Evolutionary conservation across 2,888 invertebrate species (phyloP).

Genomic region (Baronia brevicornis): DNA sequence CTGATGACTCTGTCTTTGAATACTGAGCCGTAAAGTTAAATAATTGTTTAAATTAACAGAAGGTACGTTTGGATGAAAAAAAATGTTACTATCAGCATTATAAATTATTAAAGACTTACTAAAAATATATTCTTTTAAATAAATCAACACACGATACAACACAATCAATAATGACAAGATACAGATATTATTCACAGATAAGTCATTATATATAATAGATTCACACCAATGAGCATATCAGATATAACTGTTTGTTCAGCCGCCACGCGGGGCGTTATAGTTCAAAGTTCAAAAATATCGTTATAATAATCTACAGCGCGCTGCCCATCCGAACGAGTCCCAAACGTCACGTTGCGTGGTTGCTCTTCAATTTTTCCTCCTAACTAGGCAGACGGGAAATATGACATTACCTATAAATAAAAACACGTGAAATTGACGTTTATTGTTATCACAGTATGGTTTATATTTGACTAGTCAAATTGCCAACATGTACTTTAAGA

Average conservation of each 20-base stretch:
- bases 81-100: no score
- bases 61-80: no score
- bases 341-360: slow-evolving; percentile 26
- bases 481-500: slow-evolving; percentile 17
- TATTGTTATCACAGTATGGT: no score
- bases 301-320: slow-evolving; percentile 14
- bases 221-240: slow-evolving; percentile 6
- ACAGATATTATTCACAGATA: background rate
- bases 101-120: no score
- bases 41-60: no score
- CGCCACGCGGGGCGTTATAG: slow-evolving; percentile 14
- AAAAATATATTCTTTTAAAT: no score
- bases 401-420: slow-evolving; percentile 24
- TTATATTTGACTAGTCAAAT: no score
- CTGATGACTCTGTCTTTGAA: no score
- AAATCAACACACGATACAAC: no score
- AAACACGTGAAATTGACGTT: no score
- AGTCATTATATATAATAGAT: background rate
- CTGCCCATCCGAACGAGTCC: slow-evolving; percentile 19
- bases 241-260: slow-evolving; percentile 13
- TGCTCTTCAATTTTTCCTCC: slow-evolving; percentile 36
- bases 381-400: slow-evolving; percentile 31
- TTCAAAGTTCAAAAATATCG: slow-evolving; percentile 22
- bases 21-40: no score
- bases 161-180: slow-evolving; percentile 3